A percentile compares a stretch with the other conserved stretches of the same genome.
phyloP scores from a whole-genome alignment of 2,113 vertebrate species.

The Cisticola juncidis region DNA sequence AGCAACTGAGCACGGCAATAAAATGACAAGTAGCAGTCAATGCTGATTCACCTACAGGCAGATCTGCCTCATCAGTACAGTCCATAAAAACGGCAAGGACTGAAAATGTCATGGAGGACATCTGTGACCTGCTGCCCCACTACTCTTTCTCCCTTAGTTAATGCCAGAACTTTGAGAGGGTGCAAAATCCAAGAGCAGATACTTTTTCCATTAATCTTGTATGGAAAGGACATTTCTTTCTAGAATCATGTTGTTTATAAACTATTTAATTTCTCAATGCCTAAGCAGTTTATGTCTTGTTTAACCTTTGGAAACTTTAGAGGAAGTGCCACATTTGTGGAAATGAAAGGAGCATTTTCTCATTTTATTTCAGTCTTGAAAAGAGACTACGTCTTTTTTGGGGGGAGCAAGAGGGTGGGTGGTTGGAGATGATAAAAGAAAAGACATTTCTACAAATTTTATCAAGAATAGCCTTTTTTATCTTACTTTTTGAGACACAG shows the following conservation, averaged over 20 bases:
- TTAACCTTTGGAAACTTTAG: not conserved
- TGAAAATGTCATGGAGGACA: not conserved
- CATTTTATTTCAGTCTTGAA: not conserved
- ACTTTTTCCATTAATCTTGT: not conserved
- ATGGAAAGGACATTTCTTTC: not conserved
- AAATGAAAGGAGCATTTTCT: not conserved
- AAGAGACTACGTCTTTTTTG: not conserved
- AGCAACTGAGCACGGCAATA: not conserved
- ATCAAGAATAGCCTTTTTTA: not conserved
- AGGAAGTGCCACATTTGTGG: not conserved
- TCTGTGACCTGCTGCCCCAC: accelerated
- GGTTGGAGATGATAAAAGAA: not conserved
- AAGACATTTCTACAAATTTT: not conserved
- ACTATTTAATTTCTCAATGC: not conserved
- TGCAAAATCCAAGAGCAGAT: not conserved
- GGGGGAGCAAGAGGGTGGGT: no score
- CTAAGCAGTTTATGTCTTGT: not conserved
- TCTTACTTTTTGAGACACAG: not conserved
- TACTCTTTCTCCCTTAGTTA: not conserved
- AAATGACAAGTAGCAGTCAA: not conserved
- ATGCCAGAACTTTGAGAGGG: not conserved
- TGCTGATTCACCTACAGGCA: not conserved
- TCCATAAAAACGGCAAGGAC: not conserved
- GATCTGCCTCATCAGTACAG: not conserved
- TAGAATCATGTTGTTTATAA: not conserved